A percentile compares a stretch with the other conserved stretches of the same genome.
phyloP scores from a whole-genome alignment of 2,888 invertebrate species.

The Germaria angustata region DNA sequence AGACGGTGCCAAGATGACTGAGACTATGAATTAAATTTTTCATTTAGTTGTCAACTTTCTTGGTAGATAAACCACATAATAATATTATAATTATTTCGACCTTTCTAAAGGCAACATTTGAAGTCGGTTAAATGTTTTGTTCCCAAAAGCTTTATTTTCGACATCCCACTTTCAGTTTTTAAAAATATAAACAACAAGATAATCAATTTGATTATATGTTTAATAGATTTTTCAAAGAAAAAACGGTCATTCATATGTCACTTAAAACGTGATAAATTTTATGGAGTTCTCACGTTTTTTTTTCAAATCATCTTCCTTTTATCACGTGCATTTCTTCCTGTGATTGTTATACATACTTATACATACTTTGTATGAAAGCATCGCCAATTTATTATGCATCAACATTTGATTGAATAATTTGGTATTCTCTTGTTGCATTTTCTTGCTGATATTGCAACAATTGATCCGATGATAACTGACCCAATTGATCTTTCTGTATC shows the following conservation, averaged over 20 bases:
- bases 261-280: slow-evolving; percentile 26
- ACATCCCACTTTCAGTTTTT: no score
- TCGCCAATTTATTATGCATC: slow-evolving; percentile 5
- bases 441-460: slow-evolving; percentile 12
- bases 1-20: no score
- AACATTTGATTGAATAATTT: slow-evolving; percentile 52
- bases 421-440: neutral
- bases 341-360: no score
- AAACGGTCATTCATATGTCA: neutral
- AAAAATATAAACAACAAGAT: no score
- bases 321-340: neutral
- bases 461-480: slow-evolving; percentile 50
- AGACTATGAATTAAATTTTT: no score
- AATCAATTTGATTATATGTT: neutral
- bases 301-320: neutral
- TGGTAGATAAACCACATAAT: no score
- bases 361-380: slow-evolving; percentile 21
- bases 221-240: neutral
- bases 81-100: no score
- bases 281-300: slow-evolving; percentile 20
- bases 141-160: no score
- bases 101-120: no score
- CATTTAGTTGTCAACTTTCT: no score
- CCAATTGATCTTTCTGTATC: slow-evolving; percentile 46
- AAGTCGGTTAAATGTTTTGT: no score